Conservation (phyloP, 2,888 invertebrate species). For the Rhagium mordax region DNA sequence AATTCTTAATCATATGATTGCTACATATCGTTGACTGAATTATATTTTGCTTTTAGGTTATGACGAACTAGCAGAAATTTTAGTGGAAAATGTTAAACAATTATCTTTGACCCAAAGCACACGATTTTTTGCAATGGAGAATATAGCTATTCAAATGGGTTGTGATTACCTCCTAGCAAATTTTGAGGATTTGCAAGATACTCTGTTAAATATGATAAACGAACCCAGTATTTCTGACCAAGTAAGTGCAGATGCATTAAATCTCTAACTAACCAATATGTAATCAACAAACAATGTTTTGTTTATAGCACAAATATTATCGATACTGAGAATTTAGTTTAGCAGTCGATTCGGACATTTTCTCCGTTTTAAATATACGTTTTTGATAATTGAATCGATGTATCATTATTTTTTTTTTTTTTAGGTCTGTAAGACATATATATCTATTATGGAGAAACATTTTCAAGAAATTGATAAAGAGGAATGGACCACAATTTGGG, state of each 20-base stretch:
- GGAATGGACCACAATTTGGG: constrained; percentile 73
- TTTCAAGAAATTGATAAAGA: constrained; percentile 64
- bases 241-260: constrained; percentile 36
- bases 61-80: constrained; percentile 44
- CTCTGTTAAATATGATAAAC: constrained; percentile 45
- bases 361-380: too few relatives aligned
- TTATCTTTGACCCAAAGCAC: constrained; percentile 45
- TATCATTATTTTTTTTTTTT: too few relatives aligned
- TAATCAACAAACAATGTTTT: too few relatives aligned
- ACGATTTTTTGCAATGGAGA: constrained; percentile 53
- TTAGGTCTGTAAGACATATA: constrained; percentile 73
- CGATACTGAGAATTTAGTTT: too few relatives aligned
- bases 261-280: too few relatives aligned
- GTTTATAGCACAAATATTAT: too few relatives aligned
- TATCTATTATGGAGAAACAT: constrained; percentile 72
- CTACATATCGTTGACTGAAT: background rate
- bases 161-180: constrained; percentile 48
- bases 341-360: too few relatives aligned
- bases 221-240: constrained; percentile 48
- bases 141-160: constrained; percentile 49
- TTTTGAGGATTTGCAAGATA: constrained; percentile 48
- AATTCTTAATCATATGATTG: too few relatives aligned
- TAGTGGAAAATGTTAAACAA: constrained; percentile 51
- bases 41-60: constrained; percentile 42
- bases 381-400: too few relatives aligned